Conservation (phyloP, 2,797 vertebrate species). For the Sebastes goodei region DNA sequence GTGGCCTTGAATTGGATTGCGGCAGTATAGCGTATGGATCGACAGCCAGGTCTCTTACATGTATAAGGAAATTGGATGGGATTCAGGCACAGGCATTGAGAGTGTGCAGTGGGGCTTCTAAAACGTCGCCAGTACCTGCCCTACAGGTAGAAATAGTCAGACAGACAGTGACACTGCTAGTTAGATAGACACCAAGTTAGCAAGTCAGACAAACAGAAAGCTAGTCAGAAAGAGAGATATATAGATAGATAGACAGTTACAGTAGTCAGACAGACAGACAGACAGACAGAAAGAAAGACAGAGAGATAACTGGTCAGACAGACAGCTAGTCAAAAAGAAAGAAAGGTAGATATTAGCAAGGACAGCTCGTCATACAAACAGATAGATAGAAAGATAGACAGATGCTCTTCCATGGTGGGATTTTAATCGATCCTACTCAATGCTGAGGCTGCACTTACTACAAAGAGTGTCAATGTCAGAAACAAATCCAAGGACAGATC, state of each 20-base stretch:
- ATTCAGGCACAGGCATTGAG: not conserved
- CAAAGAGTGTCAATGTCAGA: slow-evolving; percentile 22
- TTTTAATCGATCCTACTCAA: slow-evolving; percentile 32
- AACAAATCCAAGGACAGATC: slow-evolving; percentile 27
- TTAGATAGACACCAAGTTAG: too few relatives aligned
- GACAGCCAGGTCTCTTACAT: not conserved
- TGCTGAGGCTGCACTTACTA: slow-evolving; percentile 34
- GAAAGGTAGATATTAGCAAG: too few relatives aligned
- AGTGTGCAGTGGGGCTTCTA: not conserved
- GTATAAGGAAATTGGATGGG: not conserved
- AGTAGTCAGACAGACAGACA: not conserved
- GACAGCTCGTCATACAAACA: not conserved
- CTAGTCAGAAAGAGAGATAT: not conserved
- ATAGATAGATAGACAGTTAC: not conserved
- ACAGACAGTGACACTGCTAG: not conserved
- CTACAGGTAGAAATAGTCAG: not conserved
- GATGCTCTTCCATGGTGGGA: not conserved
- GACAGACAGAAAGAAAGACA: not conserved
- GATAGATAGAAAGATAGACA: not conserved
- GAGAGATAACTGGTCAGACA: not conserved
- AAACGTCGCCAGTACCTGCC: not conserved
- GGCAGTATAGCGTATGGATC: not conserved
- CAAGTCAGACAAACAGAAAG: not conserved
- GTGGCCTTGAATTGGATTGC: not conserved
- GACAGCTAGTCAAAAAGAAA: not conserved